These are phyloP conservation scores for Philopedon plagiatum DNA, from an alignment of 2,888 invertebrate species.

Conservation along the genomic window DNA sequence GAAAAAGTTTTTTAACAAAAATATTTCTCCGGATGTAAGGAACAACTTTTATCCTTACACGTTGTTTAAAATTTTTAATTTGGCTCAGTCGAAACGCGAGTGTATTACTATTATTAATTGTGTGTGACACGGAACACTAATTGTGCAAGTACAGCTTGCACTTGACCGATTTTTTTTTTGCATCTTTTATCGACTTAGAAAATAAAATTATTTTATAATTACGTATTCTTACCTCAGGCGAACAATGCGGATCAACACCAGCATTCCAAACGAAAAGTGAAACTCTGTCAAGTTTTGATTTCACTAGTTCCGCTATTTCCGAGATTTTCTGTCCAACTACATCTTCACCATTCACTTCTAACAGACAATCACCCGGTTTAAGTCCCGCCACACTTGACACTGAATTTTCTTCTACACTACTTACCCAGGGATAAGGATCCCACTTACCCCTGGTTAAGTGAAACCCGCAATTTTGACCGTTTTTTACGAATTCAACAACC, in stretches of 20 bases:
- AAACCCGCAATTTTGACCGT: conserved; percentile 76
- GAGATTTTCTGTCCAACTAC: conserved; percentile 70
- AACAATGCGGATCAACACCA: conserved; percentile 68
- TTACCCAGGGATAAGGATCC: conserved; percentile 89
- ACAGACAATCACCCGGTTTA: conserved; percentile 79
- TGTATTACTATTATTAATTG: too few species aligned
- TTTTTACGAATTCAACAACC: conserved; percentile 73
- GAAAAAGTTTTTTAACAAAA: too few species aligned
- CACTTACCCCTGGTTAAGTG: conserved; percentile 82
- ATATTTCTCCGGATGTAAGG: too few species aligned
- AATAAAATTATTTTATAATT: not conserved
- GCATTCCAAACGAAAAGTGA: conserved; percentile 71
- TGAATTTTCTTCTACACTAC: conserved; percentile 75
- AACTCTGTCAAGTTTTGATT: conserved; percentile 66
- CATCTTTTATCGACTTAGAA: too few species aligned
- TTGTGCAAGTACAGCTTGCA: too few species aligned
- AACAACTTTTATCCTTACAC: too few species aligned
- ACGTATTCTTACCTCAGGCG: conserved; percentile 65
- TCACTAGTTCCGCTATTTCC: conserved; percentile 72
- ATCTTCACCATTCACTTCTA: conserved; percentile 74
- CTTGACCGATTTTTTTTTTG: too few species aligned
- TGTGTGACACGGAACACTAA: too few species aligned
- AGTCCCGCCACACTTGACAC: conserved; percentile 77
- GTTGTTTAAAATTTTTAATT: too few species aligned
- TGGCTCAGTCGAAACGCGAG: too few species aligned